phyloP scores from a whole-genome alignment of 2,797 vertebrate genomes.

The Antrozous pallidus region DNA sequence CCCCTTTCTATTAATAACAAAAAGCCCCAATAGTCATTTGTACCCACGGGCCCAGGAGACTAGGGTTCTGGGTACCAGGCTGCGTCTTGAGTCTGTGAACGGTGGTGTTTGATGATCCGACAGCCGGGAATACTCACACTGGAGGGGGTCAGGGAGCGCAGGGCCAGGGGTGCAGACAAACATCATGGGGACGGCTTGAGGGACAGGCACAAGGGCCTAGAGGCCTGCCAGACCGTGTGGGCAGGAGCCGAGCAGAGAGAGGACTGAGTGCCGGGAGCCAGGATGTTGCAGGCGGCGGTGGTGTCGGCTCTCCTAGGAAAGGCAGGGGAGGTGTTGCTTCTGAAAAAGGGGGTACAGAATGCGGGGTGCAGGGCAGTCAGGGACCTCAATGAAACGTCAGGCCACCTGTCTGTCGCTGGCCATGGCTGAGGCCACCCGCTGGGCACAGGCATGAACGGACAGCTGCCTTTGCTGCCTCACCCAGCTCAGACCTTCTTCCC shows the following conservation, averaged over 20 bases:
- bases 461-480: not conserved
- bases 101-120: not conserved
- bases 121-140: too few relatives aligned
- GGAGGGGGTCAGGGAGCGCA: not conserved
- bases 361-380: not conserved
- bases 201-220: accelerated
- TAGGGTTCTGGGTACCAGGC: not conserved
- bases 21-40: not conserved
- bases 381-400: too few relatives aligned
- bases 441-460: not conserved
- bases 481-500: not conserved
- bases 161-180: accelerated
- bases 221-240: not conserved
- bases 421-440: not conserved
- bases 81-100: too few relatives aligned
- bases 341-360: not conserved
- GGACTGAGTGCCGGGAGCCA: too few relatives aligned
- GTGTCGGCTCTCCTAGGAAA: not conserved
- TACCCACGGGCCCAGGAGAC: not conserved
- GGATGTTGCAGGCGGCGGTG: not conserved
- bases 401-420: not conserved
- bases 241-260: not conserved
- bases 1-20: not conserved
- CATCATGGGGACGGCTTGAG: accelerated
- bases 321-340: not conserved